Base-by-base conservation (phyloP, 2,797 vertebrate genomes). In the Silurus aristotelis region DNA sequence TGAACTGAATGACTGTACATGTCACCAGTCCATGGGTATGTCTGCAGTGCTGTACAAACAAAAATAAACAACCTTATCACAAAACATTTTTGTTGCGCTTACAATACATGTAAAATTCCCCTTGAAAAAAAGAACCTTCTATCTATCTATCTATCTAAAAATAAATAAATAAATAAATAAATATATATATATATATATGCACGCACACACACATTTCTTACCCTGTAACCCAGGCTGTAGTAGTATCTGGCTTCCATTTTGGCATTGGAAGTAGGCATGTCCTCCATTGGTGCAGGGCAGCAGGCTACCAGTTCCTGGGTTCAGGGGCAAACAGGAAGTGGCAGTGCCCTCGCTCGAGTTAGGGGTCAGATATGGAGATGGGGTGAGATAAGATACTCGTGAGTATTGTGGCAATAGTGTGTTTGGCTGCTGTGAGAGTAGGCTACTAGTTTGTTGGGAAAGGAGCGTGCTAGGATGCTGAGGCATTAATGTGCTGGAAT, bases 201-300 rank as follows among this genome's bases (percentile, higher is more conserved):
- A n/a, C n/a, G n/a, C n/a, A n/a, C 27, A 1, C 48, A 52, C 48
- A 52, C 48, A 52, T 0, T 3, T 4, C 91, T 91, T 92, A 96
- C 95, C 94, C 27, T 92, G 94, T 71, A 93, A 93, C 12, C 92
- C 82, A 0, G 95, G 93, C 90, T 97, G 96, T 80, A 96, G 89
- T 82, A 95, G 85, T 31, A 95, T 87, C 61, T 96, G 97, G 55
- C 91, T 93, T 15, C 90, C 91, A 0, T 66, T 91, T 0, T 94
- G 93, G 0, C 94, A 93, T 71, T 96, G 95, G 79, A 93, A 90
- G n/a, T 93, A 97, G 17, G 89, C 19, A 27, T 93, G 95, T 0
- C 94, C 88, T 0, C 91, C 94, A 0, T 92, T 86, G 31, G 93
- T 93, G 68, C 92, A 96, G 31, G 92, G 92, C 82, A 94, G 60